Evolutionary conservation across 2,797 vertebrate species (phyloP).

Genomic region (Peromyscus aztecus): DNA sequence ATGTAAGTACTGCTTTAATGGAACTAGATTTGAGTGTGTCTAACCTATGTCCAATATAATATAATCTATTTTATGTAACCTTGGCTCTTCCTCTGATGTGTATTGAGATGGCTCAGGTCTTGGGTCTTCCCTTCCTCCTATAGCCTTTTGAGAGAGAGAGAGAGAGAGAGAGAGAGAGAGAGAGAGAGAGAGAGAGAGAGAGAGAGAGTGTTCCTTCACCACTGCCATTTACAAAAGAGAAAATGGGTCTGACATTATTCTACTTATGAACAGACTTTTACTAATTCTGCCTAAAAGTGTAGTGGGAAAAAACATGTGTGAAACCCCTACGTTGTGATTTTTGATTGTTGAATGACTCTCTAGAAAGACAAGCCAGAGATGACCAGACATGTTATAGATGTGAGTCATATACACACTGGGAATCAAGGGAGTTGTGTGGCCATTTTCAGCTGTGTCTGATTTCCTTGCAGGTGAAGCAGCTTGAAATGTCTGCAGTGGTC

Average conservation of each 20-base stretch:
- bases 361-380: not conserved
- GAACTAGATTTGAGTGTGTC: not conserved
- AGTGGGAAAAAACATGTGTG: not conserved
- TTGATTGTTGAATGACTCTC: slow-evolving; percentile 3
- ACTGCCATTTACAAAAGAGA: not conserved
- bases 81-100: not conserved
- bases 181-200: too few relatives aligned
- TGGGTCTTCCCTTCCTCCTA: not conserved
- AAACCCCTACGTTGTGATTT: not conserved
- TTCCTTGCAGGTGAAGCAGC: not conserved
- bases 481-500: not conserved
- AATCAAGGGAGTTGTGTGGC: not conserved
- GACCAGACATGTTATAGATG: too few relatives aligned
- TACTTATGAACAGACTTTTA: slow-evolving; percentile 19
- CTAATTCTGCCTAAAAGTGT: not conserved
- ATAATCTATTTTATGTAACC: not conserved
- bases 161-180: too few relatives aligned
- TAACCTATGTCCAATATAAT: not conserved
- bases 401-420: not conserved
- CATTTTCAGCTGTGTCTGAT: not conserved
- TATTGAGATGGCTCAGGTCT: not conserved
- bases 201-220: not conserved
- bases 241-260: not conserved
- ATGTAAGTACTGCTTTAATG: slow-evolving; percentile 49
- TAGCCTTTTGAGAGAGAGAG: not conserved